These are phyloP conservation scores for Ligdia adustata DNA, from an alignment of 2,888 invertebrate genomes.

Conservation along the genomic window DNA sequence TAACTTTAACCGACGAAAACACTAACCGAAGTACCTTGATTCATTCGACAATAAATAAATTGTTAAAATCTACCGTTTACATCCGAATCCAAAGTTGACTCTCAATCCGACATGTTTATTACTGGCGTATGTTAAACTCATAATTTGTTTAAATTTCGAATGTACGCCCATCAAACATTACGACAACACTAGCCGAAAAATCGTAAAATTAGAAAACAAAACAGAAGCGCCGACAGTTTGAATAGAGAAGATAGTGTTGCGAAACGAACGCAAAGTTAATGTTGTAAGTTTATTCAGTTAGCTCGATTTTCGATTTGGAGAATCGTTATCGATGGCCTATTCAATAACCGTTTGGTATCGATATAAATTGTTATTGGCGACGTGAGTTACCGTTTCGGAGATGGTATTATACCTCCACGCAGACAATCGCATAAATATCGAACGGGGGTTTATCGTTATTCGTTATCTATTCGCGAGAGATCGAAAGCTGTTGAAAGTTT, in stretches of 20 bases:
- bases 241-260: conserved; percentile 33
- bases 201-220: conserved; percentile 2
- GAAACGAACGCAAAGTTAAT: conserved; percentile 36
- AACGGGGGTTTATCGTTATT: conserved; percentile 65
- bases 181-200: conserved; percentile 13
- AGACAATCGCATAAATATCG: conserved; percentile 76
- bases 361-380: conserved; percentile 76
- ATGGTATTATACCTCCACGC: conserved; percentile 66
- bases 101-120: conserved; percentile 35
- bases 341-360: conserved; percentile 74
- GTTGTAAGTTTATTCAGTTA: conserved; percentile 38
- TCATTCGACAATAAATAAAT: conserved; percentile 52
- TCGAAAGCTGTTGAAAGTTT: conserved; percentile 60
- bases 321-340: conserved; percentile 68
- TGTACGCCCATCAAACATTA: conserved; percentile 37
- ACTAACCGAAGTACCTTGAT: conserved; percentile 37
- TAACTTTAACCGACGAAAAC: conserved; percentile 33
- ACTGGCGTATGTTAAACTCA: conserved; percentile 39
- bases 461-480: conserved; percentile 61
- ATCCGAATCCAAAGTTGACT: conserved; percentile 48
- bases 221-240: conserved; percentile 10
- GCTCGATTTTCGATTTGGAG: conserved; percentile 51
- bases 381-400: conserved; percentile 76
- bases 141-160: conserved; percentile 63
- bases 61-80: conserved; percentile 50